Percentiles rank a stretch among this genome's conserved stretches.
Evolutionary conservation across 1,140 invertebrate genomes (phyloP).

Genomic region (Pseudomyrmex pallidus): DNA sequence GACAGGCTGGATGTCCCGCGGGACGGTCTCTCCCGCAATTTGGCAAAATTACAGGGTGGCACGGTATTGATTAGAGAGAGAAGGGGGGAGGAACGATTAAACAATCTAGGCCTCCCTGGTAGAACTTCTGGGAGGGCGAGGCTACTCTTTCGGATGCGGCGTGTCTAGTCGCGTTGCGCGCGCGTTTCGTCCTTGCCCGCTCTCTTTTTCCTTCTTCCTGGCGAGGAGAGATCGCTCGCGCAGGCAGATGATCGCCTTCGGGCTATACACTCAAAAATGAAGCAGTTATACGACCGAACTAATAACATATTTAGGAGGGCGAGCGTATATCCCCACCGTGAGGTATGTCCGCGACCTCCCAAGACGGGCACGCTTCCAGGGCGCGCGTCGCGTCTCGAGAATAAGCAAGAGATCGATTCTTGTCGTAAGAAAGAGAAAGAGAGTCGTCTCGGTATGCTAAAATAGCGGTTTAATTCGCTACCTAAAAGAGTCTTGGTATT

Average conservation of each 20-base stretch:
- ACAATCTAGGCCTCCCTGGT: constrained; percentile 83
- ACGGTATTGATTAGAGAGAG: constrained; percentile 78
- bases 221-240: constrained; percentile 53
- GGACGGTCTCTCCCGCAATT: constrained; percentile 77
- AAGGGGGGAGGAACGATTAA: constrained; percentile 75
- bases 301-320: constrained; percentile 84
- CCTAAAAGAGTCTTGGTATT: constrained; percentile 5
- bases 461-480: constrained; percentile 18
- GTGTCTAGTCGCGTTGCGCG: constrained; percentile 51
- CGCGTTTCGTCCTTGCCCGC: constrained; percentile 20
- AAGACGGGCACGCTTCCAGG: constrained; percentile 81
- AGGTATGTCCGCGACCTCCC: constrained; percentile 80
- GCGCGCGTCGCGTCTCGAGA: constrained; percentile 24
- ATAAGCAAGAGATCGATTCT: constrained; percentile 38
- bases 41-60: constrained; percentile 81
- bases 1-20: constrained; percentile 71
- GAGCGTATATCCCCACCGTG: constrained; percentile 71
- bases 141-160: constrained; percentile 49
- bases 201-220: constrained; percentile 53
- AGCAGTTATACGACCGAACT: constrained; percentile 84
- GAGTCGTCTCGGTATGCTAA: not conserved
- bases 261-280: constrained; percentile 81
- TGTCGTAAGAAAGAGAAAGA: not conserved
- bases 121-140: constrained; percentile 82
- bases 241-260: constrained; percentile 81